Percentiles rank a stretch among this genome's conserved stretches.
Conservation (phyloP, 2,113 vertebrate genomes). For the Cynocephalus volans region DNA sequence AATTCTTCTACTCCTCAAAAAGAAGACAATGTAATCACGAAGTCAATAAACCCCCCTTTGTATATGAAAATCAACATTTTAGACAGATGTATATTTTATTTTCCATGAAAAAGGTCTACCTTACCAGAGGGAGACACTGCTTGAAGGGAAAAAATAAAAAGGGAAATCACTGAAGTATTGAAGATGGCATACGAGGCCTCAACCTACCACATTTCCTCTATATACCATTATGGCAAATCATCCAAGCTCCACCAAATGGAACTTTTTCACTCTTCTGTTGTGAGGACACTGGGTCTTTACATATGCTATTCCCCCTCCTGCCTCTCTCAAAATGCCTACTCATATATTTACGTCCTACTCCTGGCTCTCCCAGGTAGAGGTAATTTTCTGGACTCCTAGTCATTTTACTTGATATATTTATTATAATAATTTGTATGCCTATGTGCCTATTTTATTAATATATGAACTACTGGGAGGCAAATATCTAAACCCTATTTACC, state of each 20-base stretch:
- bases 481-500: constrained; percentile 33
- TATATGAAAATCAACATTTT: constrained; percentile 29
- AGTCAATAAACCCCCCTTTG: background rate
- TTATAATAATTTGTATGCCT: background rate
- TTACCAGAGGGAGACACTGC: background rate
- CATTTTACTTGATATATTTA: background rate
- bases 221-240: background rate
- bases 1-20: constrained; percentile 53
- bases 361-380: background rate
- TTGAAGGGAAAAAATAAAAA: background rate
- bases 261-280: background rate
- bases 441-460: background rate
- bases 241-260: background rate
- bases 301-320: background rate
- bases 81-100: background rate
- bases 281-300: background rate
- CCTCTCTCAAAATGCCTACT: background rate
- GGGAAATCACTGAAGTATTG: background rate
- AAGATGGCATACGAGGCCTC: background rate
- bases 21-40: constrained; percentile 16
- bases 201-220: background rate
- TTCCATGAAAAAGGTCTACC: background rate
- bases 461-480: constrained; percentile 5
- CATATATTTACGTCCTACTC: background rate
- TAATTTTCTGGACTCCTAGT: constrained; percentile 9